Conservation (phyloP, 2,113 vertebrate genomes). For the Hippocampus zosterae region DNA sequence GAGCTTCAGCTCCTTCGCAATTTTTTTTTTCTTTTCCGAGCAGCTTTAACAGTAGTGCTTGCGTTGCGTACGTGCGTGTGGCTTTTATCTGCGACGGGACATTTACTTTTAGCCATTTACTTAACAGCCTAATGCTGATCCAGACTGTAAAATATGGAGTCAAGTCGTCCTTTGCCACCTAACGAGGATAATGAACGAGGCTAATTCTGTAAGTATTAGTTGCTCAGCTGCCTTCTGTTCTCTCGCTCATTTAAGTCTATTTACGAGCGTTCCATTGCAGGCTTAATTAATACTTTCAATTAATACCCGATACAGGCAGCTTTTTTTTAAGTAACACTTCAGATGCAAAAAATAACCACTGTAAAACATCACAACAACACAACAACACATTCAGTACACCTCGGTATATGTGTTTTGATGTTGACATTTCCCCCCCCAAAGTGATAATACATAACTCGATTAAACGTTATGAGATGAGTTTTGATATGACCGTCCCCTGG, state of each 20-base stretch:
- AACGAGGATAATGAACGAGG: neutral
- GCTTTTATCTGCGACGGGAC: neutral
- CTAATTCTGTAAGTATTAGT: neutral
- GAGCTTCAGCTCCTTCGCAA: neutral
- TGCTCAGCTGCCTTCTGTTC: neutral
- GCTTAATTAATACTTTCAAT: neutral
- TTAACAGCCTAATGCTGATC: neutral
- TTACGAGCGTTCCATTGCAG: neutral
- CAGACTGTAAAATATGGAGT: neutral
- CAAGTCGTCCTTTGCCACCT: neutral
- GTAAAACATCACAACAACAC: neutral
- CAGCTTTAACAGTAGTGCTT: neutral
- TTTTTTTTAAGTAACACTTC: neutral
- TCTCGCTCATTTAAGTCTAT: neutral
- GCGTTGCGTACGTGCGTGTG: neutral
- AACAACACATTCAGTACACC: neutral
- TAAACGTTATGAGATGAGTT: neutral
- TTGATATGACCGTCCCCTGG: neutral
- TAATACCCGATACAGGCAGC: too few species aligned
- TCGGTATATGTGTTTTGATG: neutral
- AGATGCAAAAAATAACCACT: neutral
- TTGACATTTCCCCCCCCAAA: neutral
- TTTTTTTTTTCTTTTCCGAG: neutral
- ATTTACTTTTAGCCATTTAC: slow-evolving; percentile 5
- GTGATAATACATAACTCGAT: neutral